Conservation (phyloP, 2,113 vertebrate genomes). For the Gobius niger region DNA sequence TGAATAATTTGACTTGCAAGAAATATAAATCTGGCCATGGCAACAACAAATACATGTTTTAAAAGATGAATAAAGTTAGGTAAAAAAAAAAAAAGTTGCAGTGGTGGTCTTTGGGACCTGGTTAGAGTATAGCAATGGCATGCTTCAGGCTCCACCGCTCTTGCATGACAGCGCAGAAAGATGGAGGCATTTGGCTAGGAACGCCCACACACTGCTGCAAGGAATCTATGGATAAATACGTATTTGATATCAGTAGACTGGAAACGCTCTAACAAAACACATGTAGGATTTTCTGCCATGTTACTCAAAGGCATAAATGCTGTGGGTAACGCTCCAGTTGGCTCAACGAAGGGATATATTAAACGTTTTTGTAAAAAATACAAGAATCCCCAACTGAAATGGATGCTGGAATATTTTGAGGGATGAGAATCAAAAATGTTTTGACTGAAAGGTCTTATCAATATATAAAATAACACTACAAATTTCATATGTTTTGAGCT, state of each 20-base stretch:
- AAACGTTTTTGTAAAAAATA: no score
- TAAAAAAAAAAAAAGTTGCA: background rate
- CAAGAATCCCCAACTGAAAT: background rate
- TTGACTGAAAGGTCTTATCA: no score
- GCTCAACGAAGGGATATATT: background rate
- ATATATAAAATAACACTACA: no score
- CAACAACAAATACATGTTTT: no score
- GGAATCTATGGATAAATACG: conserved; percentile 12
- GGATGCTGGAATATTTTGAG: no score
- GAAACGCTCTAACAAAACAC: background rate
- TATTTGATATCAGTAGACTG: background rate
- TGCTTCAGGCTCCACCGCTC: conserved; percentile 6
- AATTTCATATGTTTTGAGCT: no score
- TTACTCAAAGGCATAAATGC: background rate
- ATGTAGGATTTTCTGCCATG: background rate
- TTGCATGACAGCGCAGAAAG: conserved; percentile 6
- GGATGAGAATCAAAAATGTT: no score
- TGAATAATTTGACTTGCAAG: no score
- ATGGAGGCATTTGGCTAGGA: background rate
- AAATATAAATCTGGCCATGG: no score
- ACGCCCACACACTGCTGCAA: background rate
- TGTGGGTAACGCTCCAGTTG: background rate
- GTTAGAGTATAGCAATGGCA: background rate
- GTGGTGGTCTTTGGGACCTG: background rate
- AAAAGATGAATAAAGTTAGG: background rate